phyloP scores from a whole-genome alignment of 1,140 invertebrate species.

The Danaus melanippus region DNA sequence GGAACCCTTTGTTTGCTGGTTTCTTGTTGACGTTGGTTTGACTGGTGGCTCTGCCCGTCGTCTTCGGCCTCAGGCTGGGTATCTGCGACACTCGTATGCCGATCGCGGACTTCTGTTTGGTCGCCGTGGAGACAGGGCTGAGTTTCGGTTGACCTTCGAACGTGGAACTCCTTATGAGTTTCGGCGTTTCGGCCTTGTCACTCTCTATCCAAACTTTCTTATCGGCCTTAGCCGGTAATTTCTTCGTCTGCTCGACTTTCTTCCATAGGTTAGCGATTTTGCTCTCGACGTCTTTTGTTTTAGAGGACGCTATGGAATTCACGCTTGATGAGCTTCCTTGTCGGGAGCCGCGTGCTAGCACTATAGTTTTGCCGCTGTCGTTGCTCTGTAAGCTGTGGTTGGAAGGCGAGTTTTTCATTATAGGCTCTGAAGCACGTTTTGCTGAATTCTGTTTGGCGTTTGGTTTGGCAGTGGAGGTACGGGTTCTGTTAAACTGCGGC shows the following conservation, averaged over 20 bases:
- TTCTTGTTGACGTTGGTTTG: constrained; percentile 32
- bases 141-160: constrained; percentile 77
- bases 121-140: constrained; percentile 36
- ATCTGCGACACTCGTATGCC: constrained; percentile 62
- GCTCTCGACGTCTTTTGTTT: constrained; percentile 83
- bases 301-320: constrained; percentile 71
- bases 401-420: constrained; percentile 67
- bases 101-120: constrained; percentile 66
- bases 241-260: constrained; percentile 83
- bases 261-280: constrained; percentile 93
- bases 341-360: constrained; percentile 58
- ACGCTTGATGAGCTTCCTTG: constrained; percentile 76
- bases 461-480: constrained; percentile 33
- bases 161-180: constrained; percentile 78
- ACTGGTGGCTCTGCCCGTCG: constrained; percentile 23
- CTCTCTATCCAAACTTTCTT: constrained; percentile 76
- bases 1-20: constrained; percentile 32
- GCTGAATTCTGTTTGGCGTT: constrained; percentile 31
- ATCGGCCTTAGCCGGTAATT: constrained; percentile 74
- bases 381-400: constrained; percentile 74
- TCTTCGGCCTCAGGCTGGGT: constrained; percentile 45
- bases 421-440: constrained; percentile 34
- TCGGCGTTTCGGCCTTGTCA: constrained; percentile 57
- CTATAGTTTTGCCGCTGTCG: constrained; percentile 64
- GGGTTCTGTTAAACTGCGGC: constrained; percentile 59